phyloP scores from a whole-genome alignment of 1,140 invertebrate species.

The Scaptomyza pallida region DNA sequence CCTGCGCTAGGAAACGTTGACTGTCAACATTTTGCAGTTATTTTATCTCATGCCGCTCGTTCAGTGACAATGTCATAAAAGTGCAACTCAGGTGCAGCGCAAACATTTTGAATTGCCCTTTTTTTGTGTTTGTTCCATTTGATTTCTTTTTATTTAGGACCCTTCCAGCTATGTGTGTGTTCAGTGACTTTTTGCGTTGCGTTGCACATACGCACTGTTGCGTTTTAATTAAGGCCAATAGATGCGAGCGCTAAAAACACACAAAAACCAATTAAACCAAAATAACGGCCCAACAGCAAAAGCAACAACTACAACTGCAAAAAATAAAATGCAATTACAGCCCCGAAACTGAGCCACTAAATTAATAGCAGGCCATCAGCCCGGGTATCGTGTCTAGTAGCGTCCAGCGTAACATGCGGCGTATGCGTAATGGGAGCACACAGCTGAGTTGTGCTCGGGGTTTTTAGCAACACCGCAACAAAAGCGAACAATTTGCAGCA shows the following conservation, averaged over 20 bases:
- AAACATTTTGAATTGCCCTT: conserved; percentile 42
- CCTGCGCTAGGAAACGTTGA: conserved; percentile 11
- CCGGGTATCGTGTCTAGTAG: background rate
- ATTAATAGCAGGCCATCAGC: conserved; percentile 67
- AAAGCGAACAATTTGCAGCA: conserved; percentile 80
- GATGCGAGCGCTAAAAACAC: conserved; percentile 62
- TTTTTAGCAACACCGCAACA: conserved; percentile 57
- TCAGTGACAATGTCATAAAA: conserved; percentile 51
- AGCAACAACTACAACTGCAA: conserved; percentile 15
- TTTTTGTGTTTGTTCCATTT: conserved; percentile 44
- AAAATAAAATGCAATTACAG: conserved; percentile 78
- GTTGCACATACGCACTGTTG: conserved; percentile 75
- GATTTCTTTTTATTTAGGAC: conserved; percentile 33
- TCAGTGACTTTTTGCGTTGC: conserved; percentile 72
- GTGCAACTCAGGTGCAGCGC: conserved; percentile 49
- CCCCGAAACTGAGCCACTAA: conserved; percentile 55
- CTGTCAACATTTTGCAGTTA: conserved; percentile 80
- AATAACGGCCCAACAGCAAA: conserved; percentile 57
- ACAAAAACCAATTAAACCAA: conserved; percentile 79
- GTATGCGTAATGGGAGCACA: conserved; percentile 64
- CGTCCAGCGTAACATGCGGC: conserved; percentile 27
- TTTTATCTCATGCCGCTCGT: conserved; percentile 61
- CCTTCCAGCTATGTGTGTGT: conserved; percentile 4
- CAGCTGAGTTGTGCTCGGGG: conserved; percentile 29
- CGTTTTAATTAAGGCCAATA: conserved; percentile 78